Conservation (phyloP, 2,797 vertebrate genomes). For the Spondyliosoma cantharus region DNA sequence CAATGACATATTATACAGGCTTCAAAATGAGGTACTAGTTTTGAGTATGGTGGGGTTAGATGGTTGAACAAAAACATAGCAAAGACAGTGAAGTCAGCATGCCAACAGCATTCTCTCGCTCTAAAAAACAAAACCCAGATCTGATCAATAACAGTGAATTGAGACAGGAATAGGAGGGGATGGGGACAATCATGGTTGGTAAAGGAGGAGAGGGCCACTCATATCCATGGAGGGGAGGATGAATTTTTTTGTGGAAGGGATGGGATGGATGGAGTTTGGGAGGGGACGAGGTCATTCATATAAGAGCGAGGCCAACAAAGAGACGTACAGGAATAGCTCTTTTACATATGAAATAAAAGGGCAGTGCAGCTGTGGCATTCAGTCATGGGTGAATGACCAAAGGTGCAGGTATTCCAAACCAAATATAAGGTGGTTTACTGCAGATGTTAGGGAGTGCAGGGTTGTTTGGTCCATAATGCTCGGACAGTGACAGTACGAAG, state of each 20-base stretch:
- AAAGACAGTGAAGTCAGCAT: conserved; percentile 55
- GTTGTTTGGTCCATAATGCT: conserved; percentile 47
- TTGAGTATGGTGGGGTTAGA: conserved; percentile 1
- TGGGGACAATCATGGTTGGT: conserved; percentile 27
- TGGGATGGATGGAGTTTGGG: conserved; percentile 22
- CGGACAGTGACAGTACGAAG: conserved; percentile 39
- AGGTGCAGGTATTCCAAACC: conserved; percentile 34
- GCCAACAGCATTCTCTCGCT: conserved; percentile 73
- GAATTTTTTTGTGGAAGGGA: conserved; percentile 6
- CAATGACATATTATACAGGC: background rate
- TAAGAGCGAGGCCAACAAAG: conserved; percentile 7
- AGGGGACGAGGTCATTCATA: conserved; percentile 43
- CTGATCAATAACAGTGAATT: conserved; percentile 42
- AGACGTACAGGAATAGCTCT: conserved; percentile 26
- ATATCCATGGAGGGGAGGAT: conserved; percentile 8
- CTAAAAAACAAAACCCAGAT: conserved; percentile 42
- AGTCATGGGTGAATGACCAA: conserved; percentile 49
- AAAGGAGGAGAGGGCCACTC: conserved; percentile 12
- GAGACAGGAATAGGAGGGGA: conserved; percentile 33
- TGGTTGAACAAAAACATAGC: conserved; percentile 35
- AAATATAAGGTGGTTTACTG: conserved; percentile 39
- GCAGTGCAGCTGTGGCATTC: conserved; percentile 42
- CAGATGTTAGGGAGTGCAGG: conserved; percentile 40
- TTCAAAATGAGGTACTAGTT: conserved; percentile 4
- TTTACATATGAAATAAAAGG: conserved; percentile 31